These are phyloP conservation scores for Geotrupes spiniger DNA, from an alignment of 2,888 invertebrate genomes.

Conservation along the genomic window DNA sequence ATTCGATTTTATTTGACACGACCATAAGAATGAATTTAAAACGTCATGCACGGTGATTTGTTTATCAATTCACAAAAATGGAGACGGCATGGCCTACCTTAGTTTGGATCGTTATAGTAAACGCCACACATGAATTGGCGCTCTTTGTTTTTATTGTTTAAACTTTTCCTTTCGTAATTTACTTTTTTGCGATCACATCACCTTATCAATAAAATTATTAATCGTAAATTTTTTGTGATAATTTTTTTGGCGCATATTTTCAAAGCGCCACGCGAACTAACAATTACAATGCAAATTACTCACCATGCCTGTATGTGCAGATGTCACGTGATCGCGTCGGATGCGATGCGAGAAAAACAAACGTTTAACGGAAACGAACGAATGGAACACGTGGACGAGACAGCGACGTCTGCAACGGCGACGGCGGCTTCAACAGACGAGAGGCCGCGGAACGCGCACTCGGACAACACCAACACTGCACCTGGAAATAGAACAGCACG, in stretches of 20 bases:
- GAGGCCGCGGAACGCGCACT: conserved; percentile 2
- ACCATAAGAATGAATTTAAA: too few relatives aligned
- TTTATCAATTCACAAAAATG: too few relatives aligned
- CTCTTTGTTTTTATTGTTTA: too few relatives aligned
- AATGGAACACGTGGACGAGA: conserved; percentile 17
- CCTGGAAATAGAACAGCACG: conserved; percentile 15
- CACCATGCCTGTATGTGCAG: conserved; percentile 22
- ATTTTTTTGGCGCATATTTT: not conserved
- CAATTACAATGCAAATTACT: conserved; percentile 12
- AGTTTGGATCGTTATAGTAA: too few relatives aligned
- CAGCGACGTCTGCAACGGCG: conserved; percentile 8
- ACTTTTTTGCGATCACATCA: too few relatives aligned
- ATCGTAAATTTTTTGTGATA: too few relatives aligned
- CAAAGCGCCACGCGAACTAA: not conserved
- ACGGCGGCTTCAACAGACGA: conserved; percentile 2
- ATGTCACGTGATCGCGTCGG: conserved; percentile 14
- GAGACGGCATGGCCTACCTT: too few relatives aligned
- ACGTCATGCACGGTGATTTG: too few relatives aligned
- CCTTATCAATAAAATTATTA: too few relatives aligned
- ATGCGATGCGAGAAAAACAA: conserved; percentile 4
- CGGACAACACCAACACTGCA: conserved; percentile 14
- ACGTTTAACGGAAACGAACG: conserved; percentile 8
- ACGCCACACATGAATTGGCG: too few relatives aligned
- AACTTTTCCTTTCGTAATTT: too few relatives aligned
- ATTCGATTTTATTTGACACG: too few relatives aligned